A percentile compares a stretch with the other conserved stretches of the same genome.
Conservation (phyloP, 2,113 vertebrate genomes). For the Sceloporus undulatus region DNA sequence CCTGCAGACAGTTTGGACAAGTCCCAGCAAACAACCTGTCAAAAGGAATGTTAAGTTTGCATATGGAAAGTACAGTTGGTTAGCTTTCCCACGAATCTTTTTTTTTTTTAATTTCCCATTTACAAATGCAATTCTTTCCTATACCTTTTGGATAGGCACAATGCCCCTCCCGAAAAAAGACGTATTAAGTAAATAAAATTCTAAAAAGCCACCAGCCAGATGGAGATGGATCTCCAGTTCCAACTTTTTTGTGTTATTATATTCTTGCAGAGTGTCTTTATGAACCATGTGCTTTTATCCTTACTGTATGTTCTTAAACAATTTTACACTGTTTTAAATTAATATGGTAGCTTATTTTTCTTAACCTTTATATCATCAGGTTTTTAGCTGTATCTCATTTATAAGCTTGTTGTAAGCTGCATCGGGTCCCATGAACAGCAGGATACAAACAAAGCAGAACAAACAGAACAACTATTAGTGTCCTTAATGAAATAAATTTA, state of each 20-base stretch:
- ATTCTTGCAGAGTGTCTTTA: too few relatives aligned
- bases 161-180: not conserved
- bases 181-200: constrained; percentile 8
- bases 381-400: too few relatives aligned
- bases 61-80: constrained; percentile 52
- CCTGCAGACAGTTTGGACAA: constrained; percentile 69
- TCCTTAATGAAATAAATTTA: too few relatives aligned
- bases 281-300: too few relatives aligned
- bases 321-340: too few relatives aligned
- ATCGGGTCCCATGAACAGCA: too few relatives aligned
- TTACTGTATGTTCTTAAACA: too few relatives aligned
- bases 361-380: too few relatives aligned
- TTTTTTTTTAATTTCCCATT: constrained; percentile 23
- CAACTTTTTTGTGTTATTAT: not conserved
- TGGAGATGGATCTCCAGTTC: not conserved
- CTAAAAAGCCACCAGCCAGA: not conserved
- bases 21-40: constrained; percentile 69
- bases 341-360: too few relatives aligned
- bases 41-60: constrained; percentile 64
- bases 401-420: too few relatives aligned
- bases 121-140: constrained; percentile 30
- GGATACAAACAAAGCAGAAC: too few relatives aligned
- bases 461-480: too few relatives aligned
- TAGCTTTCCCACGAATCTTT: constrained; percentile 65
- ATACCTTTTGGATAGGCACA: constrained; percentile 24